Evolutionary conservation across 2,113 vertebrate genomes (phyloP).

Genomic region (Panthera leo): DNA sequence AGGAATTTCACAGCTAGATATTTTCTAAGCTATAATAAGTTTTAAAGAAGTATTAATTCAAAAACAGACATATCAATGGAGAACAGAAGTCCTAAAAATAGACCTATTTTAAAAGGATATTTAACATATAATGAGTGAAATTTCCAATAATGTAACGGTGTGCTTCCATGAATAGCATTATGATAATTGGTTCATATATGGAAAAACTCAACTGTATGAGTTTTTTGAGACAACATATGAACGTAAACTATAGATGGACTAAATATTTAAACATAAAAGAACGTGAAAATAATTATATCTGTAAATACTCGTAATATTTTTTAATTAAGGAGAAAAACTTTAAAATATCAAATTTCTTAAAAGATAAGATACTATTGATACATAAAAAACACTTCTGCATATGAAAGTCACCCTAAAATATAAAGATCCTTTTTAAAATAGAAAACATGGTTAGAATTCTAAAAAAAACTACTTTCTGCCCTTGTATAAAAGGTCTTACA

Average conservation of each 20-base stretch:
- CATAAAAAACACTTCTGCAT: background rate
- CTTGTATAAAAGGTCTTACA: background rate
- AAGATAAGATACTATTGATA: background rate
- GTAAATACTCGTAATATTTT: background rate
- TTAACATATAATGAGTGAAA: background rate
- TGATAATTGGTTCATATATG: background rate
- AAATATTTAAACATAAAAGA: background rate
- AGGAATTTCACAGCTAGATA: slow-evolving; percentile 35
- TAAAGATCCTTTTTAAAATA: background rate
- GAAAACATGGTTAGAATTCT: background rate
- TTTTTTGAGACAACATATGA: background rate
- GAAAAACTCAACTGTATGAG: background rate
- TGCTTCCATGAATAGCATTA: background rate
- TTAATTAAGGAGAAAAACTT: background rate
- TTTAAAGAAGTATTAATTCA: slow-evolving; percentile 32
- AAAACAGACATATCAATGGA: background rate
- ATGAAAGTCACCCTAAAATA: background rate
- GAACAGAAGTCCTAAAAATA: slow-evolving; percentile 33
- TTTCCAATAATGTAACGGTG: background rate
- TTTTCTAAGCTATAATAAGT: slow-evolving; percentile 12
- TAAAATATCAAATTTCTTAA: background rate
- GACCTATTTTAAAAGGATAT: background rate
- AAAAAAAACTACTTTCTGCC: background rate
- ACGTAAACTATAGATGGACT: background rate
- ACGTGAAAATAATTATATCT: background rate